phyloP scores from a whole-genome alignment of 1,140 invertebrate genomes.

The Zaprionus africanus region DNA sequence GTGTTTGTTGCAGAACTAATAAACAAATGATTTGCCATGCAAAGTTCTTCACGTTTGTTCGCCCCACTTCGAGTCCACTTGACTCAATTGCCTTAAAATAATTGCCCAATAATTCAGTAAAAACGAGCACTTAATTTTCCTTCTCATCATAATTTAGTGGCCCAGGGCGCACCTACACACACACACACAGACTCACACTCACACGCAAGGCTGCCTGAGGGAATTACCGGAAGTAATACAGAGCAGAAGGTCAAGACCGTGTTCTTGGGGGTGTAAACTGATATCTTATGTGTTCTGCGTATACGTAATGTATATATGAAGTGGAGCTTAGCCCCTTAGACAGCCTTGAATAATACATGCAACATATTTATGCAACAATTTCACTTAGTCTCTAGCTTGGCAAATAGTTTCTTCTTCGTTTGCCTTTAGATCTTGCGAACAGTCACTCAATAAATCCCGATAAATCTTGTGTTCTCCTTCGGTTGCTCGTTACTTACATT shows the following conservation, averaged over 20 bases:
- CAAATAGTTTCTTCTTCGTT: background rate
- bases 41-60: conserved; percentile 56
- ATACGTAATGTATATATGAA: background rate
- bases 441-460: conserved; percentile 33
- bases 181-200: background rate
- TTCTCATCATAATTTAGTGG: conserved; percentile 71
- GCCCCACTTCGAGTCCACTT: conserved; percentile 38
- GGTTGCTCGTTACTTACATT: conserved; percentile 89
- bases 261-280: background rate
- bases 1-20: conserved; percentile 61
- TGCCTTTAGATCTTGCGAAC: background rate
- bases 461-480: conserved; percentile 56
- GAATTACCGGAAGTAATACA: background rate
- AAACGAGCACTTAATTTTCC: conserved; percentile 78
- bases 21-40: conserved; percentile 74
- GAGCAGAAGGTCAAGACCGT: conserved; percentile 50
- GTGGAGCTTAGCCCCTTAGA: background rate
- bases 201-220: conserved; percentile 47
- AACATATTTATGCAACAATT: background rate
- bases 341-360: background rate
- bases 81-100: conserved; percentile 80
- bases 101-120: conserved; percentile 81
- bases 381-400: conserved; percentile 2
- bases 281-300: background rate
- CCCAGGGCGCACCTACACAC: background rate